Evolutionary conservation across 2,888 invertebrate species (phyloP), one percentile per base, ranked within the genome.

Genomic region (Sarcophaga carnaria): DNA sequence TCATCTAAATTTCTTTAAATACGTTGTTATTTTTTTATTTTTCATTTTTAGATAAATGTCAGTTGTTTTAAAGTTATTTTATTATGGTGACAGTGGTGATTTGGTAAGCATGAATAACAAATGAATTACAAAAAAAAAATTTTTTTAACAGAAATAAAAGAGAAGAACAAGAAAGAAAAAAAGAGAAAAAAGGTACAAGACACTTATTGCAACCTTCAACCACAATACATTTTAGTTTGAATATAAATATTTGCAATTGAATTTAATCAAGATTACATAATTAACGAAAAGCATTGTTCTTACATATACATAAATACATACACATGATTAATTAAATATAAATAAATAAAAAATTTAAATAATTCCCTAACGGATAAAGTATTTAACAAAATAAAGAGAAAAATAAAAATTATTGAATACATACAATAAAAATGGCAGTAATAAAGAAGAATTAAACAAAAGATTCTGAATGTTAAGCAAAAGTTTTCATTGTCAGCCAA

Each of bases 1-100:
- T 91, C 90, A 86, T 89, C 89, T 84, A 89, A 88, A 82, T 87
- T 89, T 88, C 90, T 91, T 80, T 12, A 86, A 79, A 71, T 67
- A 69, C 63, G 59, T 75, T 83, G 83, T 78, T 76, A 69, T 45
- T 49, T 66, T 81, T 69, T 81, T 4, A 3, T 17, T 14, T 54
- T 49, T 54, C 25, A 63, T 71, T 25, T 12, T 14, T 4, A 49
- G 49, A 12, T 14, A 49, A 14, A 49, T 14, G 14, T 8, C 49
- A 14, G 49, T 11, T 1, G 1, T 49, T 49, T 14, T 14, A 49
- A 49, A 14, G 49, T 49, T 11, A 49, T 49, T 54, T 54, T 4
- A 54, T 54, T 54, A 54, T 54, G 17, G 54, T 14, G 20, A 66
- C n/a, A 64, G 64, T 72, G 83, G 76, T 72, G 66, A 17, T 80